A percentile compares a stretch with the other conserved stretches of the same genome.
Evolutionary conservation across 2,113 vertebrate species (phyloP).

Genomic region (Podarcis cretensis): DNA sequence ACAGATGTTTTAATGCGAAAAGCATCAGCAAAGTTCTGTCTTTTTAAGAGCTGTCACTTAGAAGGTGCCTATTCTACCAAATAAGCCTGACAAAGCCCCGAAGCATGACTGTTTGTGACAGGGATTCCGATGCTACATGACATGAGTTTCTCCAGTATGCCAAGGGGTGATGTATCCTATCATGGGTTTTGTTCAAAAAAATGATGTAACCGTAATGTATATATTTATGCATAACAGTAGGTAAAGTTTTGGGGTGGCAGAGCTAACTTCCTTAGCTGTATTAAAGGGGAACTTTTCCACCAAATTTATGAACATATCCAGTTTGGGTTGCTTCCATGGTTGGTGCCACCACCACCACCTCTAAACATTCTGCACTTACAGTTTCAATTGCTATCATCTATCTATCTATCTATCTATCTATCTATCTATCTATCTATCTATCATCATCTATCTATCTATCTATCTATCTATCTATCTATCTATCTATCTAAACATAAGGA

Average conservation of each 20-base stretch:
- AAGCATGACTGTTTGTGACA: slow-evolving; percentile 59
- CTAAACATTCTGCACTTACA: neutral
- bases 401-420: too few relatives aligned
- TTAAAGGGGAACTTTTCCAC: neutral
- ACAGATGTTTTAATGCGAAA: slow-evolving; percentile 67
- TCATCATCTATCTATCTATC: too few relatives aligned
- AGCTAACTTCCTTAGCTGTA: neutral
- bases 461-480: too few relatives aligned
- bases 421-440: too few relatives aligned
- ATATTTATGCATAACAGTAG: neutral
- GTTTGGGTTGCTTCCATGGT: neutral
- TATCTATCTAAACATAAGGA: neutral
- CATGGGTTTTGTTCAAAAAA: neutral
- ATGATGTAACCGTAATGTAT: neutral
- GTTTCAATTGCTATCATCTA: too few relatives aligned
- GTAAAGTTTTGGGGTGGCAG: neutral
- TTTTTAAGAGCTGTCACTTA: slow-evolving; percentile 64
- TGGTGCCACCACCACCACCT: neutral
- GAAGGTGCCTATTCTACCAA: slow-evolving; percentile 48
- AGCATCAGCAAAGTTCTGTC: slow-evolving; percentile 49
- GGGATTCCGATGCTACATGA: slow-evolving; percentile 46
- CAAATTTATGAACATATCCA: neutral
- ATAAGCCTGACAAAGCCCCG: slow-evolving; percentile 48
- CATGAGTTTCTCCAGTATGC: slow-evolving; percentile 37
- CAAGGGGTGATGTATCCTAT: slow-evolving; percentile 46